Percentiles rank a stretch among this genome's conserved stretches.
These are phyloP conservation scores for Danaus plexippus DNA, from an alignment of 1,140 invertebrate species.

Conservation along the genomic window DNA sequence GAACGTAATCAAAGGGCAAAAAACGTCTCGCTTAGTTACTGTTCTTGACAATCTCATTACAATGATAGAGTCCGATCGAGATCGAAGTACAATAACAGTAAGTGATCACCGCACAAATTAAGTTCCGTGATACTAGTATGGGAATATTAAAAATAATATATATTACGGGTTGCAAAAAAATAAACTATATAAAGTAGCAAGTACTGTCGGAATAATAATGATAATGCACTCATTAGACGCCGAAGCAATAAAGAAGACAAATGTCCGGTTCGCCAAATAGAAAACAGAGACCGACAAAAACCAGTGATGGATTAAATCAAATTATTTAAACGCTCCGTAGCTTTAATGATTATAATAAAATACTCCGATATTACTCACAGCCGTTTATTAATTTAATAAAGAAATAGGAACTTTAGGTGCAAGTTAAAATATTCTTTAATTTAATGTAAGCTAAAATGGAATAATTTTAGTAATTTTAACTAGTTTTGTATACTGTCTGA, in stretches of 20 bases:
- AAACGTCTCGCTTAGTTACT: slow-evolving; percentile 6
- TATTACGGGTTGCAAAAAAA: too few species aligned
- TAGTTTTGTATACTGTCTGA: too few species aligned
- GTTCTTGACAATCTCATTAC: slow-evolving; percentile 38
- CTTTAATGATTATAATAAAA: too few species aligned
- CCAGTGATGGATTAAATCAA: slow-evolving; percentile 54
- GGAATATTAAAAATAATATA: slow-evolving; percentile 4
- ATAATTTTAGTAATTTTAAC: too few species aligned
- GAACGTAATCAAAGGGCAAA: slow-evolving; percentile 1
- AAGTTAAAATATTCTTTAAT: too few species aligned
- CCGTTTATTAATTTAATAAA: too few species aligned
- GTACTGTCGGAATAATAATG: slow-evolving; percentile 43
- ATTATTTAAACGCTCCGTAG: slow-evolving; percentile 34
- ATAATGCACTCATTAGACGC: slow-evolving; percentile 44
- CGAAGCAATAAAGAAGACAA: slow-evolving; percentile 41
- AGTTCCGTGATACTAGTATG: slow-evolving; percentile 1
- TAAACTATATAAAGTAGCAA: slow-evolving; percentile 3
- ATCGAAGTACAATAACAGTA: slow-evolving; percentile 30
- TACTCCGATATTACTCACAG: too few species aligned
- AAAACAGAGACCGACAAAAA: slow-evolving; percentile 47
- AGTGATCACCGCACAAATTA: slow-evolving; percentile 28
- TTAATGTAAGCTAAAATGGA: too few species aligned
- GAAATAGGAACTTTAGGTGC: too few species aligned
- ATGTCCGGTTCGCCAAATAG: slow-evolving; percentile 30
- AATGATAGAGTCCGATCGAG: slow-evolving; percentile 32